Base-by-base conservation (phyloP, 2,113 vertebrate species). In the Peromyscus leucopus region DNA sequence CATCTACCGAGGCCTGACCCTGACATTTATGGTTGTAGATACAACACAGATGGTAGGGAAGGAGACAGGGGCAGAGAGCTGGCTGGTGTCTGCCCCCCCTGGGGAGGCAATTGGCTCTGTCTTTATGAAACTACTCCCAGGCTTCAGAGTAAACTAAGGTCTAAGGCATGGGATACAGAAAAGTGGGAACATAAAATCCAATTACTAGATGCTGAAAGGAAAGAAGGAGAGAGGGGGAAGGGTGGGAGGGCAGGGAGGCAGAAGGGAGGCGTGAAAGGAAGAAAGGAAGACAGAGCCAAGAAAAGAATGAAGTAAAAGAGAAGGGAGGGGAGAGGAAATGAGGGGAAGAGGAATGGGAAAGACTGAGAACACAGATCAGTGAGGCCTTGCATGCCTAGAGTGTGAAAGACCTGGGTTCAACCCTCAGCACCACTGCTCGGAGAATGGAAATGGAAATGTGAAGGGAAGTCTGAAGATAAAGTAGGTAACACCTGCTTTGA, bases 1-100 rank as follows among this genome's bases (percentile, higher is more conserved):
- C 91, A 82, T 98, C 96, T 96, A 13, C 31, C 61, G 89, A 93
- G 75, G 75, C 93, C 95, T 87, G 71, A 91, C 83, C 93, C 71
- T 98, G 98, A 97, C 96, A 97, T 97, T 97, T 95, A 97, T 97
- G 96, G 94, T 75, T 96, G 72, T 86, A 97, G 96, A 97, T 96
- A 97, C 46, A 97, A 97, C 1, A 1, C 96, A 98, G 97, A 97
- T 93, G 94, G 63, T 72, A 91, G 82, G 0, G 39, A 76, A 97
- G 91, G 79, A 97, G 89, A 95, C 55, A 16, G 2, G 94, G 82
- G 74, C 89, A 88, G 89, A 79, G 65, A 79, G 59, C 59, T 91
- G 82, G 82, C 61, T 95, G 69, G 7, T 67, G 90, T 87, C 89
- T 88, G 69, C 85, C 95, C 42, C 42, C 42, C 42, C 86, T 92